Percentiles rank a stretch among this genome's conserved stretches.
phyloP scores from a whole-genome alignment of 30 jellyfish, hydroid and myxozoan species.

The Aurelia coerulea region DNA sequence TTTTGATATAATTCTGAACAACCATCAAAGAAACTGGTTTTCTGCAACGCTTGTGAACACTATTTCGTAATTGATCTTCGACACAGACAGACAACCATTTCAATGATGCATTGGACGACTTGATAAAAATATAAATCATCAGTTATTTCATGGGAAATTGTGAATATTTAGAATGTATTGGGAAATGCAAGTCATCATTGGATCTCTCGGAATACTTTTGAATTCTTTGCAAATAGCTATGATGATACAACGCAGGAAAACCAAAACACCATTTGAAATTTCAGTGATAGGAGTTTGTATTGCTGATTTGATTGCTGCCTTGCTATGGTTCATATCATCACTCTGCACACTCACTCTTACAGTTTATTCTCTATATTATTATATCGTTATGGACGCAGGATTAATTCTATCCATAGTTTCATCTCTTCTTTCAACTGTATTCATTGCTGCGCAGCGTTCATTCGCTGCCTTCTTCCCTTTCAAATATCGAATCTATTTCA shows the following conservation, averaged over 20 bases:
- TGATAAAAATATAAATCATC: neutral
- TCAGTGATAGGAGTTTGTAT: neutral
- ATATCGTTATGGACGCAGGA: neutral
- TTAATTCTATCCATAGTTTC: neutral
- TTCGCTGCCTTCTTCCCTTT: neutral
- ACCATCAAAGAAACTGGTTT: too few species aligned
- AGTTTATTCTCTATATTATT: too few species aligned
- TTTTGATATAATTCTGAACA: too few species aligned
- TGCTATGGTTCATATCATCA: neutral
- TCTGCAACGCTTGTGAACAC: too few species aligned
- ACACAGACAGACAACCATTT: neutral
- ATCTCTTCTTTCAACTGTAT: neutral
- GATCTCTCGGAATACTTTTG: neutral
- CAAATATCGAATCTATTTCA: neutral
- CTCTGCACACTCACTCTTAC: too few species aligned
- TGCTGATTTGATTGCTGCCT: neutral
- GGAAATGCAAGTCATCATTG: neutral
- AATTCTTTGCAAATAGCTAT: neutral
- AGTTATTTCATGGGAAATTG: too few species aligned
- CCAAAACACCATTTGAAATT: neutral
- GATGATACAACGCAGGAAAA: neutral
- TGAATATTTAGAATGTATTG: too few species aligned
- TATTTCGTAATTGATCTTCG: too few species aligned
- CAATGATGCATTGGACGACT: neutral
- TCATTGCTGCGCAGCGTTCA: neutral